Percentiles rank a stretch among this genome's conserved stretches.
These are phyloP conservation scores for Andrena chrysosceles DNA, from an alignment of 2,888 invertebrate species.

Conservation along the genomic window DNA sequence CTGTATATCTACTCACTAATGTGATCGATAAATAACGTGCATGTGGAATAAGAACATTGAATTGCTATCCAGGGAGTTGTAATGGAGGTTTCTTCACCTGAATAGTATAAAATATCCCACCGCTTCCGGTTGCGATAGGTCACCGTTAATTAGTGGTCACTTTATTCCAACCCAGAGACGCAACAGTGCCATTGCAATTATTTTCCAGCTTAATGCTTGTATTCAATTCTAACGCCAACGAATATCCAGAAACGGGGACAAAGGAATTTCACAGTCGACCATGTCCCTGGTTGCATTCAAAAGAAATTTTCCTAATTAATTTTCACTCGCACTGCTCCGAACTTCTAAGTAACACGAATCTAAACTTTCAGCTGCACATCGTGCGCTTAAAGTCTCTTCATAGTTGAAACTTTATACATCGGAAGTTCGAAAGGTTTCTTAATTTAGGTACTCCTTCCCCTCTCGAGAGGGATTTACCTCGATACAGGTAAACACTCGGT, in stretches of 20 bases:
- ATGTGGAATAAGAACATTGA: no score
- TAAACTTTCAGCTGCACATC: slow-evolving; percentile 2
- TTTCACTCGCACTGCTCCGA: slow-evolving; percentile 16
- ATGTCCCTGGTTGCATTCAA: not conserved
- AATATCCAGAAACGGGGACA: not conserved
- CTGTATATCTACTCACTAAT: not conserved
- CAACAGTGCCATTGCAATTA: not conserved
- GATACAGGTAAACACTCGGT: not conserved
- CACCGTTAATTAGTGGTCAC: no score
- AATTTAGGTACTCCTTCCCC: not conserved
- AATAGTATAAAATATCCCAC: no score
- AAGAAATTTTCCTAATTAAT: slow-evolving; percentile 17
- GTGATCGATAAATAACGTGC: not conserved
- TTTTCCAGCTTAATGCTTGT: not conserved
- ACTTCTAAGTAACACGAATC: slow-evolving; percentile 12
- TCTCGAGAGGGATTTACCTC: not conserved
- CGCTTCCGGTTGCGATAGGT: no score
- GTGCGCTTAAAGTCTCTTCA: slow-evolving; percentile 5
- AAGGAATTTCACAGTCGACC: not conserved
- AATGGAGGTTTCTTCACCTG: no score
- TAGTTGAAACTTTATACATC: slow-evolving; percentile 20
- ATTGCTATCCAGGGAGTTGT: no score
- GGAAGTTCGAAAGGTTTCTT: slow-evolving; percentile 7
- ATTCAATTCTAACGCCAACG: not conserved
- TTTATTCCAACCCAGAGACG: no score